A percentile compares a stretch with the other conserved stretches of the same genome.
Conservation (phyloP, 1,140 invertebrate species). For the Temnothorax curvispinosus region DNA sequence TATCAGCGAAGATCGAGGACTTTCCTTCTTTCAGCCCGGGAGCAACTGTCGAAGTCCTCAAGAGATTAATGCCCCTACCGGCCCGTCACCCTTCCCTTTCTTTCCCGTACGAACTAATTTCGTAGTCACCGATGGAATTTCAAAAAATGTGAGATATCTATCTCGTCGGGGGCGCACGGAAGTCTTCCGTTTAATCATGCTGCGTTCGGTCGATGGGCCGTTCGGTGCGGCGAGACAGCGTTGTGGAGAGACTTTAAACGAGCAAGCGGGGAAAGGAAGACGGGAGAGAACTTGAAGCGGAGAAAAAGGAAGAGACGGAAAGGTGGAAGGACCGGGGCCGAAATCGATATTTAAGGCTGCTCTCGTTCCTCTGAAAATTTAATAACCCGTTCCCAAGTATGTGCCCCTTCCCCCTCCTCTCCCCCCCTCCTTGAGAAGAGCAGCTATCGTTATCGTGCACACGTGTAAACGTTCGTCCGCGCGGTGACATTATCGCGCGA, state of each 20-base stretch:
- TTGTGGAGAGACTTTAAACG: slow-evolving; percentile 55
- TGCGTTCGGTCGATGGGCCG: slow-evolving; percentile 50
- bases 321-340: slow-evolving; percentile 62
- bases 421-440: slow-evolving; percentile 61
- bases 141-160: slow-evolving; percentile 63
- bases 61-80: slow-evolving; percentile 67
- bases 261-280: background rate
- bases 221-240: slow-evolving; percentile 48
- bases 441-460: slow-evolving; percentile 74
- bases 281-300: slow-evolving; percentile 7
- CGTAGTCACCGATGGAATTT: slow-evolving; percentile 63
- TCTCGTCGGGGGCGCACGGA: slow-evolving; percentile 29
- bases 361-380: slow-evolving; percentile 81
- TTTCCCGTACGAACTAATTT: slow-evolving; percentile 66
- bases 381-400: slow-evolving; percentile 80
- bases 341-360: slow-evolving; percentile 81
- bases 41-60: slow-evolving; percentile 71
- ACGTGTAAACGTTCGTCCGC: slow-evolving; percentile 78
- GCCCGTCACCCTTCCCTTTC: background rate
- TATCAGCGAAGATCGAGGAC: slow-evolving; percentile 71
- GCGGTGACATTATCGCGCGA: slow-evolving; percentile 73
- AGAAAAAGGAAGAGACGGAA: slow-evolving; percentile 42
- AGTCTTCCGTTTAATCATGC: slow-evolving; percentile 60
- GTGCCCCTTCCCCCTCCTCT: slow-evolving; percentile 47
- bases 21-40: slow-evolving; percentile 57